phyloP scores from a whole-genome alignment of 2,888 invertebrate genomes.

The Drepana falcataria region DNA sequence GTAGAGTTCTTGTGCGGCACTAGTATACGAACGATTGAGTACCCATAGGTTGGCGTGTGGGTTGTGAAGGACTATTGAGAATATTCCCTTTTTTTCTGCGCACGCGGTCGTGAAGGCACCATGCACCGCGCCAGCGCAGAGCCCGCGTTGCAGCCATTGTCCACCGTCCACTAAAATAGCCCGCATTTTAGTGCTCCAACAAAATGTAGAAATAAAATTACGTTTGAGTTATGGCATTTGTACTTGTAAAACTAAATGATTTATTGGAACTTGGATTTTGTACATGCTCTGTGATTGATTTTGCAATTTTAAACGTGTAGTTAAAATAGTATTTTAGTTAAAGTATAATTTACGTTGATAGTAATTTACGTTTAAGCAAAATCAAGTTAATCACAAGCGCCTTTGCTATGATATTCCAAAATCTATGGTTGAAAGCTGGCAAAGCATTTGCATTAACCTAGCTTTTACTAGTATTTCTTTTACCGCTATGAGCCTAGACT shows the following conservation, averaged over 20 bases:
- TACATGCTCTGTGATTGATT: conserved; percentile 3
- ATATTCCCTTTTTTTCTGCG: conserved; percentile 55
- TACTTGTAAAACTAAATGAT: conserved; percentile 43
- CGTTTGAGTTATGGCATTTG: conserved; percentile 42
- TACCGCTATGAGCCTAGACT: too few relatives aligned
- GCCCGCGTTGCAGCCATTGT: conserved; percentile 38
- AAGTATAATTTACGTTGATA: not conserved
- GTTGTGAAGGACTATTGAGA: conserved; percentile 69
- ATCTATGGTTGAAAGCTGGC: too few relatives aligned
- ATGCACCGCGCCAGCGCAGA: conserved; percentile 7
- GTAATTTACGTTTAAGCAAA: too few relatives aligned
- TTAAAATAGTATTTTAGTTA: not conserved
- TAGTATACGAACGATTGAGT: conserved; percentile 69
- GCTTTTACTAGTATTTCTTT: too few relatives aligned
- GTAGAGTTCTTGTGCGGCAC: conserved; percentile 31
- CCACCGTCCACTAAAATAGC: conserved; percentile 59
- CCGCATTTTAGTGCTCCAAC: conserved; percentile 53
- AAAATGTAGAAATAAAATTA: conserved; percentile 54
- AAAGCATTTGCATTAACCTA: too few relatives aligned
- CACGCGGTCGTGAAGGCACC: conserved; percentile 38
- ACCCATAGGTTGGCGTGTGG: conserved; percentile 74
- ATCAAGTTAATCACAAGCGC: too few relatives aligned
- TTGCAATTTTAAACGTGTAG: not conserved
- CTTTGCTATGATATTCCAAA: too few relatives aligned
- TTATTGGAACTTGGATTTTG: conserved; percentile 37